Evolutionary conservation across 1,140 invertebrate genomes (phyloP), one percentile per base, ranked within the genome.

Genomic region (Drosophila sechellia): DNA sequence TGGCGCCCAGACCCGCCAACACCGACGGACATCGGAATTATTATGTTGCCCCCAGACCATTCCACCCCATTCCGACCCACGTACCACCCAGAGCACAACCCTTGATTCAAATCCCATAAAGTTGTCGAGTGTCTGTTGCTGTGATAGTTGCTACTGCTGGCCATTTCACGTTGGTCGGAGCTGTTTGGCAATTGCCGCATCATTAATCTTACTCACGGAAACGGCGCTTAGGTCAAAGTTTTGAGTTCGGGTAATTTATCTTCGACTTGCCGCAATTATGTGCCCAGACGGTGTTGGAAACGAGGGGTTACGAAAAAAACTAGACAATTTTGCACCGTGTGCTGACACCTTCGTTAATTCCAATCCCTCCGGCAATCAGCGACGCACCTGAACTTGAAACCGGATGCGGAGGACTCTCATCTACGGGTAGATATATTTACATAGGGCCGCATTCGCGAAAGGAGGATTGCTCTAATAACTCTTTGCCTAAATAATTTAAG

Each of bases 91-190:
- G 37, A 50, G 20, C 39, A 56, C 70, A 87, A 83, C 83, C 76
- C 84, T 87, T 87, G 84, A 87, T 87, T 87, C 84, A 76, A 87
- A 87, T 89, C 83, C 83, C 83, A 86, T 89, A 87, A 86, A 86
- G 75, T 87, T 86, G 84, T 87, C 61, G 73, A 69, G 80, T 60
- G 65, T 71, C 35, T 74, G 69, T 64, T 83, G 81, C 83, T 78
- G 79, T 79, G 81, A 86, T 86, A 86, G 83, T 83, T 86, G 59
- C 71, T 59, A 43, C 70, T 63, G 37, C 50, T 70, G 66, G 66
- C 64, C 50, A 42, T 70, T 86, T 87, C 81, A 81, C 76, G 60
- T 72, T 80, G 78, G 65, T 31, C 54, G 61, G 50, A 70, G 66
- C 66, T 70, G 66, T 70, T 83, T n/a, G 83, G 83, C 83, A 87